Evolutionary conservation across 2,797 vertebrate species (phyloP), one percentile per base, ranked within the genome.

Genomic region (Lacerta bilineata): DNA sequence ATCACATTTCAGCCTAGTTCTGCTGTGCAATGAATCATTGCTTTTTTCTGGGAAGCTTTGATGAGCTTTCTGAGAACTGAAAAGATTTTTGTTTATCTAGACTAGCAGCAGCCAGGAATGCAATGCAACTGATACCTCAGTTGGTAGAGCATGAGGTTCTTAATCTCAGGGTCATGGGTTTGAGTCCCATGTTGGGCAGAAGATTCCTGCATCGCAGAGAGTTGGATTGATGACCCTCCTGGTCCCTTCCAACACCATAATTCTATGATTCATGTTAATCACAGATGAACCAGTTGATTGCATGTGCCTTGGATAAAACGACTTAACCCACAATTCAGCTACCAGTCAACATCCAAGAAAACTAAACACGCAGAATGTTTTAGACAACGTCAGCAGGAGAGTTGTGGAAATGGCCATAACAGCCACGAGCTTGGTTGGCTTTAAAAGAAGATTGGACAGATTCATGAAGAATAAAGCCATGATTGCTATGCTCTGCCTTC

Each of bases 41-140:
- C 4, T 72, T 88, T 87, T 91, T 83, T 90, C 55, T 46, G 17
- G 78, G 75, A 74, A 61, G 55, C 3, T 71, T 87, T 85, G 71
- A 72, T 79, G 5, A 87, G 27, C 80, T 82, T 87, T 77, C 76
- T 87, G 25, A 36, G 50, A 36, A 85, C 78, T 82, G 33, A 10
- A 55, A 88, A 80, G 0, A 10, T 9, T 77, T 91, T 80, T 84
- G 61, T 86, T 68, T 64, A 89, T 33, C 79, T 82, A 71, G 71
- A 43, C 50, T 43, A 43, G 77, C 87, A 0, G 50, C 50, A 55
- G 0, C 13, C 33, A 29, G 36, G 72, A 23, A 64, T 61, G 72
- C 17, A 13, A 27, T n/a, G 59, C 39, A 0, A n/a, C 13, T 27
- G 66, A 72, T 55, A 15, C 13, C 13, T 55, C 50, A 55, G 50